Conservation (phyloP, 2,888 invertebrate species). For the Perizoma affinitatum region DNA sequence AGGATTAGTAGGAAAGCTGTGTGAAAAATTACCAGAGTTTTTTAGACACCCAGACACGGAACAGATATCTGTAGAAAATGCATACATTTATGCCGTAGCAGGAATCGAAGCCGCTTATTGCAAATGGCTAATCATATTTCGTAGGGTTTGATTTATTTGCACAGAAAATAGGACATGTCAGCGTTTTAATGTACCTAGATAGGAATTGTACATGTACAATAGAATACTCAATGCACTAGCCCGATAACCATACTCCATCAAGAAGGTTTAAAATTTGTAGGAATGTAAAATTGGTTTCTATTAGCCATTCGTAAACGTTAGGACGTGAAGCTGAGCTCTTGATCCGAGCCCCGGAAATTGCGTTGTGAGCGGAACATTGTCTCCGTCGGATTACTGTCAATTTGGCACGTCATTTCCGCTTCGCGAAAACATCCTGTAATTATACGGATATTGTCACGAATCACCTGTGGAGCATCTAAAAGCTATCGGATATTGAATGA, state of each 20-base stretch:
- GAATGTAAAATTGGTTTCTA: slow-evolving; percentile 34
- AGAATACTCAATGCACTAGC: not conserved
- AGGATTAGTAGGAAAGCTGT: too few relatives aligned
- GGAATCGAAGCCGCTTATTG: too few relatives aligned
- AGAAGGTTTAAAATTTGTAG: slow-evolving; percentile 26
- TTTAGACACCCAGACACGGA: too few relatives aligned
- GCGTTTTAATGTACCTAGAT: too few relatives aligned
- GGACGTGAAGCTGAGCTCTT: slow-evolving; percentile 44
- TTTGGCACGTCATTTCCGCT: slow-evolving; percentile 75
- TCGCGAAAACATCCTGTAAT: slow-evolving; percentile 72
- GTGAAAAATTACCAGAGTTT: too few relatives aligned
- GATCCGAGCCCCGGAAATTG: slow-evolving; percentile 70
- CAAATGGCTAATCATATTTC: too few relatives aligned
- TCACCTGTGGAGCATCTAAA: slow-evolving; percentile 49
- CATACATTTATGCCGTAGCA: too few relatives aligned
- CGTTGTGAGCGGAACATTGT: slow-evolving; percentile 69
- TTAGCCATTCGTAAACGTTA: slow-evolving; percentile 45
- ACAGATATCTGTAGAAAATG: too few relatives aligned
- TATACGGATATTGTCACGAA: slow-evolving; percentile 69
- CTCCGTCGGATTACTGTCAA: slow-evolving; percentile 71
- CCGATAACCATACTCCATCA: slow-evolving; percentile 7
- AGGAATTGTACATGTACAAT: too few relatives aligned
- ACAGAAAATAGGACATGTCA: too few relatives aligned
- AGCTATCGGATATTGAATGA: not conserved
- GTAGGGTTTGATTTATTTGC: too few relatives aligned